A percentile compares a stretch with the other conserved stretches of the same genome.
These are phyloP conservation scores for Heteronetta atricapilla DNA, from an alignment of 2,113 vertebrate species.

Conservation along the genomic window DNA sequence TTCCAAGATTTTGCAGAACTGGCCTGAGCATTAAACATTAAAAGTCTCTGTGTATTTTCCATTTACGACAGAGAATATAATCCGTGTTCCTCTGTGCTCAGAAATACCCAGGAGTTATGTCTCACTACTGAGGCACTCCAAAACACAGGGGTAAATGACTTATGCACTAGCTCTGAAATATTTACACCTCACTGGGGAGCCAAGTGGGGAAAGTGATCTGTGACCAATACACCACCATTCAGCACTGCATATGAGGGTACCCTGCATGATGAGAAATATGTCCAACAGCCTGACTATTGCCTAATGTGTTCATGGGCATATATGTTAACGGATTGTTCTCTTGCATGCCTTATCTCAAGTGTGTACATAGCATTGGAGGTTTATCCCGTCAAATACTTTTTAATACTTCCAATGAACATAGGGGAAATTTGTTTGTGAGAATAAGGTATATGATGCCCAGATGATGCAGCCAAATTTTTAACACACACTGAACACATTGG, in stretches of 20 bases:
- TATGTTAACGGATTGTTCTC: not conserved
- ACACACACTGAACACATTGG: constrained; percentile 4
- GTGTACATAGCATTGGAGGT: not conserved
- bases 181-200: constrained; percentile 49
- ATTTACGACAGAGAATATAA: constrained; percentile 19
- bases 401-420: not conserved
- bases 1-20: constrained; percentile 21
- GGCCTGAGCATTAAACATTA: not conserved
- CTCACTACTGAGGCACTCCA: not conserved
- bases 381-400: not conserved
- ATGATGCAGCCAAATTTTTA: constrained; percentile 26
- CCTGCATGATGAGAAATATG: not conserved
- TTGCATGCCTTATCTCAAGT: constrained; percentile 1
- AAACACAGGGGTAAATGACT: constrained; percentile 56
- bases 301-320: not conserved
- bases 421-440: not conserved
- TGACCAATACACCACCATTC: not conserved
- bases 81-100: not conserved
- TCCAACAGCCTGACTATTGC: not conserved
- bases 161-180: constrained; percentile 60
- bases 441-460: not conserved
- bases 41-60: constrained; percentile 7
- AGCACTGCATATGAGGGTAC: not conserved
- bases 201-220: constrained; percentile 39
- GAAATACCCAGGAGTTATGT: constrained; percentile 42